phyloP scores from a whole-genome alignment of 2,113 vertebrate species.

The Lynx canadensis region DNA sequence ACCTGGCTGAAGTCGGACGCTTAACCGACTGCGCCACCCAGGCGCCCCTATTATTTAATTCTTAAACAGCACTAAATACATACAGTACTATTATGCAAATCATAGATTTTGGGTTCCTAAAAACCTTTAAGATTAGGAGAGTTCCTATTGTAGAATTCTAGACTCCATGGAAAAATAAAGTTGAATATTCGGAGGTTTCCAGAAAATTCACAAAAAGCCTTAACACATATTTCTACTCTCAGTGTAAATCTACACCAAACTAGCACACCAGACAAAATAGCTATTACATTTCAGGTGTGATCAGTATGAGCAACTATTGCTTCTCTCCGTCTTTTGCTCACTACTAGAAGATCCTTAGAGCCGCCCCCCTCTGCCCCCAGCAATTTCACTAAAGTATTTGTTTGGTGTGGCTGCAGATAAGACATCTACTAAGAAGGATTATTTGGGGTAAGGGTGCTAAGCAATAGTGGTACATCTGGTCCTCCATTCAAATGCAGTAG shows the following conservation, averaged over 20 bases:
- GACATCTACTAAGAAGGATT: not conserved
- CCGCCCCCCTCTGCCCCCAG: not conserved
- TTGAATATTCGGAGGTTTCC: not conserved
- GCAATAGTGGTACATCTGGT: not conserved
- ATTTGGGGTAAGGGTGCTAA: not conserved
- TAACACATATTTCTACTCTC: conserved; percentile 8
- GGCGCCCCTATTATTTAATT: too few species aligned
- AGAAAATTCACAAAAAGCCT: not conserved
- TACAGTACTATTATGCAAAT: not conserved
- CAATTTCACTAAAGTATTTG: not conserved
- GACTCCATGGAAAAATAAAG: not conserved
- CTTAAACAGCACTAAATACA: not conserved
- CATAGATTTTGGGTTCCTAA: not conserved
- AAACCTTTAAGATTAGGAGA: not conserved
- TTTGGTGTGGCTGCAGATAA: not conserved
- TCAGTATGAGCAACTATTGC: not conserved
- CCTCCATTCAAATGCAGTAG: not conserved
- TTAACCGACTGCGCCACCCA: too few species aligned
- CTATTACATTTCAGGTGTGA: not conserved
- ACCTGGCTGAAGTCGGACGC: too few species aligned
- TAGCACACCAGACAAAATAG: not conserved
- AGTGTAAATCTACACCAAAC: not conserved
- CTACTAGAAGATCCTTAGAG: not conserved
- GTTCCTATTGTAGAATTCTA: conserved; percentile 6
- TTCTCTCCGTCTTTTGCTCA: not conserved